Percentiles rank a stretch among this genome's conserved stretches.
These are phyloP conservation scores for Lepilemur ruficaudatus DNA, from an alignment of 2,797 vertebrate species.

Conservation along the genomic window DNA sequence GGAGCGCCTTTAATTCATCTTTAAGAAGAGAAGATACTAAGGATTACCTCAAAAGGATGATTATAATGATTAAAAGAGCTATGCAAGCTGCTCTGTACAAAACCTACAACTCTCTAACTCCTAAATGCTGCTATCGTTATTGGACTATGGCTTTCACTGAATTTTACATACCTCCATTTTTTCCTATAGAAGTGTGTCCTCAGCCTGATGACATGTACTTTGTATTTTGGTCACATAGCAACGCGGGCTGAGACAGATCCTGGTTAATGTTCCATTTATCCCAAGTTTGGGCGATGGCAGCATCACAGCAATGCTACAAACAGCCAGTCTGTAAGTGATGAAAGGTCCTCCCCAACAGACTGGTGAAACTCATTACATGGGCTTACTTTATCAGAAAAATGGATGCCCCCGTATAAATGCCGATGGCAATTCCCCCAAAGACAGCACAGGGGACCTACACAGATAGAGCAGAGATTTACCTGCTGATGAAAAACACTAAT, in stretches of 20 bases:
- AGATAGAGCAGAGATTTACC: background rate
- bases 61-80: background rate
- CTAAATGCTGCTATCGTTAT: background rate
- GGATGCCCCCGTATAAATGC: background rate
- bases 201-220: background rate
- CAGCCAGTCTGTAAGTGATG: background rate
- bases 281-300: background rate
- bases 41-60: background rate
- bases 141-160: background rate
- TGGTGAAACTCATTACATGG: background rate
- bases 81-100: background rate
- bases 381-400: background rate
- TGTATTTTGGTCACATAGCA: conserved; percentile 43
- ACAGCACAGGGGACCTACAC: background rate
- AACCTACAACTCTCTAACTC: background rate
- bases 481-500: background rate
- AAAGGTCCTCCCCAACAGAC: background rate
- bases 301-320: background rate
- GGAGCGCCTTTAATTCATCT: background rate
- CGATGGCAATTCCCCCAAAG: background rate
- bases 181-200: background rate
- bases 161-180: background rate
- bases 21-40: background rate
- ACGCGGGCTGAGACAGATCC: background rate
- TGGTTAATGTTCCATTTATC: conserved; percentile 47